These are phyloP conservation scores for Urophycis tenuis DNA, from an alignment of 2,797 vertebrate species.

Conservation along the genomic window DNA sequence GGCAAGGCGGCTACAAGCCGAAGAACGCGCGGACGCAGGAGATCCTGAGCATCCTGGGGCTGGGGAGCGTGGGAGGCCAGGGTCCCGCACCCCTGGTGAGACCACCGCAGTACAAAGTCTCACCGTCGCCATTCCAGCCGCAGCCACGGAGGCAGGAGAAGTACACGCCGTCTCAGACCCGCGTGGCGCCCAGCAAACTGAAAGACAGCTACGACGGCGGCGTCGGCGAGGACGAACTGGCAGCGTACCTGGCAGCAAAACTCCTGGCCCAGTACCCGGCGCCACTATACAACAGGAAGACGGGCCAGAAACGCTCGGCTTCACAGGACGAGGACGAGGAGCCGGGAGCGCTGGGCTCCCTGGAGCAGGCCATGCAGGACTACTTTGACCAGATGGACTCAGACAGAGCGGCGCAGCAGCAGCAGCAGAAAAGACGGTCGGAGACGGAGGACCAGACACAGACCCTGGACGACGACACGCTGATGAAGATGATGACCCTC, in stretches of 20 bases:
- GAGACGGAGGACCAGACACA: slow-evolving; percentile 59
- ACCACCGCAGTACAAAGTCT: slow-evolving; percentile 66
- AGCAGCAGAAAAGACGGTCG: slow-evolving; percentile 70
- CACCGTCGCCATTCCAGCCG: slow-evolving; percentile 60
- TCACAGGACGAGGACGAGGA: slow-evolving; percentile 53
- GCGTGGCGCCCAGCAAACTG: slow-evolving; percentile 59
- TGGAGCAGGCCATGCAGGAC: slow-evolving; percentile 75
- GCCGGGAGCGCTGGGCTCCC: slow-evolving; percentile 58
- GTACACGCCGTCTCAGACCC: slow-evolving; percentile 56
- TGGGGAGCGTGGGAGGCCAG: slow-evolving; percentile 63
- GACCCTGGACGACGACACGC: slow-evolving; percentile 76
- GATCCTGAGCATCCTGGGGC: slow-evolving; percentile 80
- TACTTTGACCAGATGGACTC: slow-evolving; percentile 73
- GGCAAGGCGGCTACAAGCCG: slow-evolving; percentile 58
- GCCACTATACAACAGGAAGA: slow-evolving; percentile 38
- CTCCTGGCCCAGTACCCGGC: slow-evolving; percentile 78
- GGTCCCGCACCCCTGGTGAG: slow-evolving; percentile 64
- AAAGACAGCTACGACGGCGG: slow-evolving; percentile 72
- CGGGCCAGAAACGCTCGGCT: slow-evolving; percentile 63
- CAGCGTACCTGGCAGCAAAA: slow-evolving; percentile 78
- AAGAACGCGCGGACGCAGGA: slow-evolving; percentile 80
- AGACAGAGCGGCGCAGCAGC: slow-evolving; percentile 43
- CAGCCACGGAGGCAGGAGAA: slow-evolving; percentile 59
- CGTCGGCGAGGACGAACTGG: slow-evolving; percentile 77
- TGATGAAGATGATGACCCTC: slow-evolving; percentile 83